A percentile compares a stretch with the other conserved stretches of the same genome.
Evolutionary conservation across 2,797 vertebrate genomes (phyloP).

Genomic region (Lepus oiostolus): DNA sequence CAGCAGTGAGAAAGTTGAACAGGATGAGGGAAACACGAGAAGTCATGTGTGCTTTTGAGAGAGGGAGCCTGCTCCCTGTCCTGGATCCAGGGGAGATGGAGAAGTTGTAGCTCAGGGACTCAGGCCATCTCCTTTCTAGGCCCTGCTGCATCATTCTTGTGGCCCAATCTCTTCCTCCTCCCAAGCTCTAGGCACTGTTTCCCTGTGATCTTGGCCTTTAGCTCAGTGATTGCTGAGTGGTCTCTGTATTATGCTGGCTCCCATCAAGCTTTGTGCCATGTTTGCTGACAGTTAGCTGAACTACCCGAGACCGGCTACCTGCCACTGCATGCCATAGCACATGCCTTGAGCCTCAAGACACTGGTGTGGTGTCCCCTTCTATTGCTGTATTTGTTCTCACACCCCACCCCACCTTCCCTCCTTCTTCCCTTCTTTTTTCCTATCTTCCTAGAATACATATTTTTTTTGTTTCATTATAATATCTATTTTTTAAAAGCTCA

Average conservation of each 20-base stretch:
- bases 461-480: neutral
- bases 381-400: neutral
- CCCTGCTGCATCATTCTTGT: neutral
- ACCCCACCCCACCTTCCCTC: neutral
- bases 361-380: neutral
- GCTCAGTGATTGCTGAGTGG: too few relatives aligned
- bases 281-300: neutral
- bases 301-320: neutral
- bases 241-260: neutral
- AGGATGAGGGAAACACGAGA: neutral
- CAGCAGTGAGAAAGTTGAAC: neutral
- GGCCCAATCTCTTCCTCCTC: neutral
- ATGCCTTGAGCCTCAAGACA: neutral
- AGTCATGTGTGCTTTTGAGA: neutral
- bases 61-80: neutral
- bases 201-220: neutral
- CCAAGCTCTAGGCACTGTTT: neutral
- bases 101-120: neutral
- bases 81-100: neutral
- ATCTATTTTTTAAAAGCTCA: conserved; percentile 14
- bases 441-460: neutral
- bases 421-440: too few relatives aligned
- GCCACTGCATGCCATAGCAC: neutral
- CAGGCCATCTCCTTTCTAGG: neutral
- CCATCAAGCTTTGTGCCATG: neutral